Evolutionary conservation across 53 echinoderm and acorn worm species (phyloP), one percentile per base, ranked within the genome.

Genomic region (Henricia sp.): DNA sequence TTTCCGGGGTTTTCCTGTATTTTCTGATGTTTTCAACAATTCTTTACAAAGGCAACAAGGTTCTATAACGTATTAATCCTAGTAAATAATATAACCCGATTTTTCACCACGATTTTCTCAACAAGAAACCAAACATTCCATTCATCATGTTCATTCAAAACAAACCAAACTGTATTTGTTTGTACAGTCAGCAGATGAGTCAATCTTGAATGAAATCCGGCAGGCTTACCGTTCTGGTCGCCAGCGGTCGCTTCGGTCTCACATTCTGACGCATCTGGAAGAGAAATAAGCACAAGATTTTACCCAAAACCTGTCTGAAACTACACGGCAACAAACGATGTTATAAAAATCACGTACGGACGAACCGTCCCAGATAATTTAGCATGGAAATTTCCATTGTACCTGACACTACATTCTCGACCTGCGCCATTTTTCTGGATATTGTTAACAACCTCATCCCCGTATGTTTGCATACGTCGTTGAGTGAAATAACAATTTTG

Each of bases 351-450:
- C 26, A 9, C 29, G 19, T 21, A 67, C 23, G n/a, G n/a, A 14
- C 21, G 8, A 50, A 40, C n/a, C 41, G 33, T 50, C 23, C 33
- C 71, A 71, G 28, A 48, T 71, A 50, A 82, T 64, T 67, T 67
- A 50, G n/a, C 32, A 37, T 84, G 84, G 72, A 84, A 84, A 40
- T 57, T 71, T 84, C 72, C 84, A 84, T 44, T 70, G 62, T 56
- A 84, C 84, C 84, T 58, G 71, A 34, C 71, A 57, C 57, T 28
- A 72, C 37, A 16, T 67, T 58, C 48, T 71, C 71, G 60, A 84
- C 84, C 40, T 84, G 84, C 84, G 84, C 84, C 84, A 84, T 84
- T 86, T 86, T 77, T 86, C 25, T 76, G 25, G 29, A 27, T 59
- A 29, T 56, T 27, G 42, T 59, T 39, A 25, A 24, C 38, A 48